Base-by-base conservation (phyloP, 1,140 invertebrate species). In the Hermatobates lingyangjiaoensis region DNA sequence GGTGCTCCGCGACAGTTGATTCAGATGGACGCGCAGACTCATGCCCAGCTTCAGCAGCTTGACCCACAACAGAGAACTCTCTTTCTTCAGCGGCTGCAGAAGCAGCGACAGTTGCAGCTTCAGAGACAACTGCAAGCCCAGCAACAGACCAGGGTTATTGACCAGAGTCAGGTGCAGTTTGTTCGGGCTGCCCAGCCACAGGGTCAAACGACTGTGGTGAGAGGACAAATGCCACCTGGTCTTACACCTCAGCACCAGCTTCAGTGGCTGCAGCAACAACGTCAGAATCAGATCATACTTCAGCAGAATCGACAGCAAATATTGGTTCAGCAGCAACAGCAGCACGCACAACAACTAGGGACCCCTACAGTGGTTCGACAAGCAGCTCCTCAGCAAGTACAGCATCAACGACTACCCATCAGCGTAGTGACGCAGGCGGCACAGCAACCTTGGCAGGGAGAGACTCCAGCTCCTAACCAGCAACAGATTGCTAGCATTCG, bases 21-120 rank as follows among this genome's bases (percentile, higher is more conserved):
- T 48, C 82, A 82, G 46, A 64, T 85, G 49, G 83, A 85, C 60
- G 79, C 80, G 4, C 80, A 83, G 55, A 83, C 82, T 2, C 82
- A 86, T 60, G 80, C 82, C n/a, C 81, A 87, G 55, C 63, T 86
- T 25, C 82, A 87, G 59, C 80, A 84, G 50, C 76, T 87, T 74
- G 80, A 83, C 59, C 80, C 81, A 0, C 74, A 80, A 50, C 81
- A 87, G 56, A 69, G 80, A 26, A 78, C 79, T 2, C 71, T 83
- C 59, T 86, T 85, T 58, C 76, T 87, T 0, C 75, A 81, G 4
- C 81, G 81, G 59, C 65, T 86, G 30, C 80, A 83, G 57, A 80
- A 80, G 58, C 72, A 80, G 45, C 67, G 77, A 40, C 76, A 74
- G 53, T 62, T 79, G 2, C 48, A 70, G 3, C 58, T 75, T 27